phyloP scores from a whole-genome alignment of 1,140 invertebrate genomes.

The Watersipora subatra region DNA sequence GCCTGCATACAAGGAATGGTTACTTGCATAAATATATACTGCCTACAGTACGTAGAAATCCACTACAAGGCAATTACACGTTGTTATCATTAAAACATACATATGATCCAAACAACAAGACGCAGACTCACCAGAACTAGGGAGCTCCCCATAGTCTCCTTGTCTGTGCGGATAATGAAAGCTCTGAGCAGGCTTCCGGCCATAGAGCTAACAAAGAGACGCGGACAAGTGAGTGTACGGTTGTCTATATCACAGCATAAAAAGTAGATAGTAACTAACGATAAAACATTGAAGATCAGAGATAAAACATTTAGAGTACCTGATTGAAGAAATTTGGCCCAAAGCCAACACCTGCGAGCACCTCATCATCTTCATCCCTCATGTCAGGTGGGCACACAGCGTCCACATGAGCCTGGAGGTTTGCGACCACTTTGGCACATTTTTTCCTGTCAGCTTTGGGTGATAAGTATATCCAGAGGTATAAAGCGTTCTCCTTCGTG shows the following conservation, averaged over 20 bases:
- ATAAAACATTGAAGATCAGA: no score
- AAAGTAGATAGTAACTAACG: no score
- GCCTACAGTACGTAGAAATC: no score
- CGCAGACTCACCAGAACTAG: constrained; percentile 33
- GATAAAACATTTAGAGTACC: no score
- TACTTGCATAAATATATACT: no score
- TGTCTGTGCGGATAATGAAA: constrained; percentile 27
- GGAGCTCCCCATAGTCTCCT: constrained; percentile 30
- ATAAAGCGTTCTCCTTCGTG: constrained; percentile 33
- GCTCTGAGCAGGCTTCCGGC: constrained; percentile 16
- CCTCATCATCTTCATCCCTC: constrained; percentile 28
- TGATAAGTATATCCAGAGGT: constrained; percentile 30
- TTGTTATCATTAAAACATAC: no score
- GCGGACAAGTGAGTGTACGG: no score
- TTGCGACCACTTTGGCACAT: constrained; percentile 19
- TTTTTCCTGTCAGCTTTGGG: constrained; percentile 25
- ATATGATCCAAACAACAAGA: no score
- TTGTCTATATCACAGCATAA: no score
- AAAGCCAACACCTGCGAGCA: constrained; percentile 35
- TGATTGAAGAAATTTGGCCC: constrained; percentile 30
- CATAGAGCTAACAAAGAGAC: constrained; percentile 18
- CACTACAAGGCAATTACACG: no score
- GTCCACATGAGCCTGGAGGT: constrained; percentile 28
- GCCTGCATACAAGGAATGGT: no score
- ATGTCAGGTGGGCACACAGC: constrained; percentile 21